phyloP scores from a whole-genome alignment of 2,888 invertebrate species.

The Hirtodrosophila duncani region DNA sequence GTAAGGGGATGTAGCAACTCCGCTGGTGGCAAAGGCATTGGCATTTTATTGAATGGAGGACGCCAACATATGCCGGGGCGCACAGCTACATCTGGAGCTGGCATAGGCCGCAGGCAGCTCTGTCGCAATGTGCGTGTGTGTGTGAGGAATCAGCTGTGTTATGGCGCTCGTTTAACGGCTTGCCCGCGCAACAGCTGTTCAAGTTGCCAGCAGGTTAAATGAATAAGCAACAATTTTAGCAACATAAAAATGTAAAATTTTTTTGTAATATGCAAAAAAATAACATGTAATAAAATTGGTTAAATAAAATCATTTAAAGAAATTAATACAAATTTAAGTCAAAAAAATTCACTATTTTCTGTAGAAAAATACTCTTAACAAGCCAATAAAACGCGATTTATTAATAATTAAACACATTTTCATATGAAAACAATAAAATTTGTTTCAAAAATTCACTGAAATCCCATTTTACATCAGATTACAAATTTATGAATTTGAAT shows the following conservation, averaged over 20 bases:
- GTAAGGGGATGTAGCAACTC: slow-evolving; percentile 6
- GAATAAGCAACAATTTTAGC: background rate
- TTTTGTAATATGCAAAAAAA: background rate
- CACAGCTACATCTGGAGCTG: slow-evolving; percentile 30
- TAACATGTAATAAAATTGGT: too few relatives aligned
- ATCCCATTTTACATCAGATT: too few relatives aligned
- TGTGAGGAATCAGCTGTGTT: slow-evolving; percentile 45
- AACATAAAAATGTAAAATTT: background rate
- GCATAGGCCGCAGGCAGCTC: slow-evolving; percentile 26
- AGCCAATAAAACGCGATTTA: too few relatives aligned
- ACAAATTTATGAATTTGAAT: too few relatives aligned
- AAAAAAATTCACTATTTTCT: too few relatives aligned
- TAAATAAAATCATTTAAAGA: too few relatives aligned
- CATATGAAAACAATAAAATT: too few relatives aligned
- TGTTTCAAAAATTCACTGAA: too few relatives aligned
- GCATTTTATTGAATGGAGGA: slow-evolving; percentile 38
- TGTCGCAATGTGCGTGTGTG: background rate
- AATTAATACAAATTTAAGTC: too few relatives aligned
- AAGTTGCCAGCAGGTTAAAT: slow-evolving; percentile 45
- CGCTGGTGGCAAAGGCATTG: slow-evolving; percentile 22
- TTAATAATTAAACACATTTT: too few relatives aligned
- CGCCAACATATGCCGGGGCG: too few relatives aligned
- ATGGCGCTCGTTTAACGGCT: slow-evolving; percentile 42
- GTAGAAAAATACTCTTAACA: too few relatives aligned
- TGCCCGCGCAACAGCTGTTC: slow-evolving; percentile 47